A percentile compares a stretch with the other conserved stretches of the same genome.
Conservation (phyloP, 2,888 invertebrate genomes). For the Onchidella celtica region DNA sequence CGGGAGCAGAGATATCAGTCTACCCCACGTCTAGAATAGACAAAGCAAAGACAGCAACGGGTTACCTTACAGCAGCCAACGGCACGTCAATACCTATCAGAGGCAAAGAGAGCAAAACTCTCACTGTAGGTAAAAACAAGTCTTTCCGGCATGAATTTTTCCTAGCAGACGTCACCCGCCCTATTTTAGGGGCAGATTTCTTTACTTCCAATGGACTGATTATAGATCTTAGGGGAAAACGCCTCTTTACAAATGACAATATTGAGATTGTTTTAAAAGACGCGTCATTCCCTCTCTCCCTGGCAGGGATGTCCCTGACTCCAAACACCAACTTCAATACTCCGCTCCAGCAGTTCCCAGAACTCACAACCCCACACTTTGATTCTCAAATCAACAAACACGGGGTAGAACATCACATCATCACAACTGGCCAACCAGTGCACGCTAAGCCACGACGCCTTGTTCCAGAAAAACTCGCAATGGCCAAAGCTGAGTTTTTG, state of each 20-base stretch:
- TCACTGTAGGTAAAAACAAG: too few species aligned
- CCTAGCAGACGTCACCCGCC: slow-evolving; percentile 38
- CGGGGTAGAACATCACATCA: slow-evolving; percentile 38
- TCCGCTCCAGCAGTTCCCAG: slow-evolving; percentile 19
- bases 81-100: too few species aligned
- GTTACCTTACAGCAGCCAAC: too few species aligned
- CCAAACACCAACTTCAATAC: not conserved
- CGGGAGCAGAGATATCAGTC: too few species aligned
- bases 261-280: not conserved
- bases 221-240: slow-evolving; percentile 28
- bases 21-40: too few species aligned
- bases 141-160: slow-evolving; percentile 26
- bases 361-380: slow-evolving; percentile 30
- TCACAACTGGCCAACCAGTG: slow-evolving; percentile 71
- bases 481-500: slow-evolving; percentile 67
- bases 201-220: slow-evolving; percentile 2
- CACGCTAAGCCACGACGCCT: slow-evolving; percentile 71
- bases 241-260: slow-evolving; percentile 25
- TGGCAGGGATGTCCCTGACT: not conserved
- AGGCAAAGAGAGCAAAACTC: too few species aligned
- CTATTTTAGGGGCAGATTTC: slow-evolving; percentile 36
- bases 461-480: slow-evolving; percentile 66
- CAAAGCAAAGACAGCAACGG: too few species aligned
- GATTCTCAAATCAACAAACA: slow-evolving; percentile 26
- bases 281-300: not conserved